Percentiles rank a stretch among this genome's conserved stretches.
phyloP scores from a whole-genome alignment of 2,797 vertebrate genomes.

The Eutrigla gurnardus region DNA sequence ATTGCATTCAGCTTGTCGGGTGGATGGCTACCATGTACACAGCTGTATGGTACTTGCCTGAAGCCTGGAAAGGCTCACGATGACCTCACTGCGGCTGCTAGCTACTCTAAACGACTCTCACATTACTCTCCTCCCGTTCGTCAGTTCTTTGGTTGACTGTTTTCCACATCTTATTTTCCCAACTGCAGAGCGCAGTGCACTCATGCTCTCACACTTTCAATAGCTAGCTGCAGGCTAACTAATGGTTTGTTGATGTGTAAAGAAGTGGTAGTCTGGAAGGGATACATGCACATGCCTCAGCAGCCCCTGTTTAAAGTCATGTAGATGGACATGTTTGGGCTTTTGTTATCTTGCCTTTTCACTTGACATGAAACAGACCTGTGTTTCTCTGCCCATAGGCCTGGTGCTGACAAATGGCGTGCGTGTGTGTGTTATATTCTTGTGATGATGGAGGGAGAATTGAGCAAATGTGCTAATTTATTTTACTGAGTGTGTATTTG shows the following conservation, averaged over 20 bases:
- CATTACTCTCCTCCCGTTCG: slow-evolving; percentile 56
- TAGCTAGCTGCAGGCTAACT: slow-evolving; percentile 46
- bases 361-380: slow-evolving; percentile 54
- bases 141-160: slow-evolving; percentile 57
- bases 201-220: slow-evolving; percentile 12
- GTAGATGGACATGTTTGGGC: slow-evolving; percentile 34
- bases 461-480: slow-evolving; percentile 23
- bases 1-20: background rate
- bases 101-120: slow-evolving; percentile 62
- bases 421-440: slow-evolving; percentile 1
- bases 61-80: slow-evolving; percentile 58
- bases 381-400: slow-evolving; percentile 9
- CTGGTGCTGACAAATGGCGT: slow-evolving; percentile 24
- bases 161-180: slow-evolving; percentile 58
- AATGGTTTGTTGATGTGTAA: slow-evolving; percentile 60
- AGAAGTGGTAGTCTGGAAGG: slow-evolving; percentile 42
- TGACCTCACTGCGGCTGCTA: slow-evolving; percentile 57
- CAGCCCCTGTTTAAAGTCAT: slow-evolving; percentile 40
- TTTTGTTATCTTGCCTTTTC: slow-evolving; percentile 45
- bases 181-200: slow-evolving; percentile 12
- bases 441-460: slow-evolving; percentile 6
- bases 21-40: slow-evolving; percentile 13
- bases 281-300: slow-evolving; percentile 33
- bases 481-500: slow-evolving; percentile 21
- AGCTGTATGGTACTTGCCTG: slow-evolving; percentile 38